Evolutionary conservation across 2,797 vertebrate genomes (phyloP).

Genomic region (Heterohyrax brucei): DNA sequence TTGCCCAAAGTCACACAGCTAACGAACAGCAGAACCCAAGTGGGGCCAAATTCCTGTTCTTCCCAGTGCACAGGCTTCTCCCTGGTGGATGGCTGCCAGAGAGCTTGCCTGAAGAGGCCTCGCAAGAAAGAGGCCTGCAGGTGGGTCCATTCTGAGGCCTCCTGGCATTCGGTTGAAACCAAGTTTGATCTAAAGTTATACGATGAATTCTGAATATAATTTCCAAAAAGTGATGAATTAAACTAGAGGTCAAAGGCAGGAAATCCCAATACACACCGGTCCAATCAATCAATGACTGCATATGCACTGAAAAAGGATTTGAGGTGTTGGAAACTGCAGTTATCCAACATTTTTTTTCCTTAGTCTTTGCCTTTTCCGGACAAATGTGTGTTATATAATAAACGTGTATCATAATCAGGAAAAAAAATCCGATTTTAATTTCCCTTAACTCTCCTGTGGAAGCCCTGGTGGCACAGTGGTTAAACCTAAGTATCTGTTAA

Average conservation of each 20-base stretch:
- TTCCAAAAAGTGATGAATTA: slow-evolving; percentile 2
- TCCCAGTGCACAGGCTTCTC: background rate
- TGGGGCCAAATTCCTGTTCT: background rate
- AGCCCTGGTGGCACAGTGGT: no score
- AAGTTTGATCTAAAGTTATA: background rate
- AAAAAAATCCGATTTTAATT: slow-evolving; percentile 29
- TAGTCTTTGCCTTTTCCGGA: background rate
- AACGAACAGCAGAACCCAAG: background rate
- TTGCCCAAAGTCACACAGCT: slow-evolving; percentile 10
- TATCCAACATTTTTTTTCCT: background rate
- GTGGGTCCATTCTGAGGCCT: background rate
- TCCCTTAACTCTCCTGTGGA: background rate
- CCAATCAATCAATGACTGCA: background rate
- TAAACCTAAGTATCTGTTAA: no score
- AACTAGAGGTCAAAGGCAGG: background rate
- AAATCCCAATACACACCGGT: background rate
- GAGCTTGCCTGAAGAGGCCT: background rate
- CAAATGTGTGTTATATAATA: slow-evolving; percentile 23
- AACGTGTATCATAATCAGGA: background rate
- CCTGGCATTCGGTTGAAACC: background rate
- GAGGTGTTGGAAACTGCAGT: background rate
- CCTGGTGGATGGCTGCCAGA: background rate
- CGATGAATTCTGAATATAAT: background rate
- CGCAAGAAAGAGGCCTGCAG: accelerated
- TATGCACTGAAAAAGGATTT: background rate